phyloP scores from a whole-genome alignment of 92 coral and sea anemone genomes.

The Paramuricea clavata region DNA sequence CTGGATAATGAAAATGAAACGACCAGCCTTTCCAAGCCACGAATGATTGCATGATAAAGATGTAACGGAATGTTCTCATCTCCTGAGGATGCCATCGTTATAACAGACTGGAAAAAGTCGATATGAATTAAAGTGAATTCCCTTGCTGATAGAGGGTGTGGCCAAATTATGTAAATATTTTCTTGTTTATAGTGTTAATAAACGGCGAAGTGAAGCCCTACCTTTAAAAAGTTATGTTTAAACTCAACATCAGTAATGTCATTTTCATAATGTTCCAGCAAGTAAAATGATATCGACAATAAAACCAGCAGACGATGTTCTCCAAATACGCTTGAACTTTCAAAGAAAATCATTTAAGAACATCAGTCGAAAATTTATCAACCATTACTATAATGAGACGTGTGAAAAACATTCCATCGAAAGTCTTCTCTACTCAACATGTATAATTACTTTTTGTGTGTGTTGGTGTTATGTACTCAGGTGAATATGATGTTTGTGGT shows the following conservation, averaged over 20 bases:
- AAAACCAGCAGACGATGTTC: constrained; percentile 91
- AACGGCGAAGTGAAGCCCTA: constrained; percentile 14
- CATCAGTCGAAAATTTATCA: no score
- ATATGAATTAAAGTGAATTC: no score
- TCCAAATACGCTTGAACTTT: constrained; percentile 86
- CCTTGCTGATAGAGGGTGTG: no score
- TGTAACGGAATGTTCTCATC: constrained; percentile 94
- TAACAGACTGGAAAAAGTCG: constrained; percentile 74
- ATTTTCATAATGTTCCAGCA: constrained; percentile 90
- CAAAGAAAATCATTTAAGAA: neutral
- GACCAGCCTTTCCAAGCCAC: constrained; percentile 96
- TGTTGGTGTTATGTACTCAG: no score
- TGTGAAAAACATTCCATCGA: no score
- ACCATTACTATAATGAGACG: no score
- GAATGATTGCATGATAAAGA: constrained; percentile 91
- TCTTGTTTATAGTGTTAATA: neutral
- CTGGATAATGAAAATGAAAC: constrained; percentile 96
- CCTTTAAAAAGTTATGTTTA: constrained; percentile 89
- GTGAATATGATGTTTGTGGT: no score
- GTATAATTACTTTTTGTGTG: no score
- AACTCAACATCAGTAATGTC: constrained; percentile 90
- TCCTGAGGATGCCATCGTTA: constrained; percentile 88
- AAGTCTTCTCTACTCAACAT: no score
- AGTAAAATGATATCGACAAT: constrained; percentile 88
- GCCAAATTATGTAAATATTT: neutral